Evolutionary conservation across 2,888 invertebrate genomes (phyloP).

Genomic region (Clostera curtula): DNA sequence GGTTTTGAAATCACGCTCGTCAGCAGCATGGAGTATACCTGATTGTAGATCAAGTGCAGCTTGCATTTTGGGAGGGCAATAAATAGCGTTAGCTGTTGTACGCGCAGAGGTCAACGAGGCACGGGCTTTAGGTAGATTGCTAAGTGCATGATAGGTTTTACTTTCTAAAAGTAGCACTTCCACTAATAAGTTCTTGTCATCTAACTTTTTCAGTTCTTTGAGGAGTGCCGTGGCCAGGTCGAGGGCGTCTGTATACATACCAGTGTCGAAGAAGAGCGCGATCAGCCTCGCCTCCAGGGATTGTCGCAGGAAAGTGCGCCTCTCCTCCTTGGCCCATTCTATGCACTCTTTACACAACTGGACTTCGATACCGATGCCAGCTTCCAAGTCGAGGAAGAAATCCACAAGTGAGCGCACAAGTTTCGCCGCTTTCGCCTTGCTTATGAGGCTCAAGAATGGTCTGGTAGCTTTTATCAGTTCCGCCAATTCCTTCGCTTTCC

Average conservation of each 20-base stretch:
- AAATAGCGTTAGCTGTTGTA: slow-evolving; percentile 99
- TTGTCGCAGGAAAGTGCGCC: slow-evolving; percentile 96
- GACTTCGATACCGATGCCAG: slow-evolving; percentile 95
- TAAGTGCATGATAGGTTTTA: slow-evolving; percentile 98
- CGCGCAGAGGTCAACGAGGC: slow-evolving; percentile 98
- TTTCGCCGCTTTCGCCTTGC: slow-evolving; percentile 99
- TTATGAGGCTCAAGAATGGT: slow-evolving; percentile 95
- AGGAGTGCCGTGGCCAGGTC: slow-evolving; percentile 89
- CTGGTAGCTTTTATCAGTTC: slow-evolving; percentile 95
- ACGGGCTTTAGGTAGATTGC: slow-evolving; percentile 96
- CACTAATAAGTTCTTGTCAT: slow-evolving; percentile 98
- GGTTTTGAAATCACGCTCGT: slow-evolving; percentile 99
- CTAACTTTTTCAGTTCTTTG: slow-evolving; percentile 97
- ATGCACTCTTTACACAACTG: slow-evolving; percentile 98
- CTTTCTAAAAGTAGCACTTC: slow-evolving; percentile 98
- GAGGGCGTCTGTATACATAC: slow-evolving; percentile 90
- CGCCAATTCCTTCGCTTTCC: slow-evolving; percentile 93
- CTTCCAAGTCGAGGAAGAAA: slow-evolving; percentile 97
- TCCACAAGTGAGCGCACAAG: slow-evolving; percentile 97
- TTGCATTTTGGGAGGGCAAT: slow-evolving; percentile 99
- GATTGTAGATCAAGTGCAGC: slow-evolving; percentile 98
- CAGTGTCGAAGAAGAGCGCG: slow-evolving; percentile 94
- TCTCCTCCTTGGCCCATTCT: slow-evolving; percentile 99
- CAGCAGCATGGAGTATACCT: slow-evolving; percentile 99
- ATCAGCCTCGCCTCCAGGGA: slow-evolving; percentile 96